phyloP scores from a whole-genome alignment of 1,140 invertebrate species.

The Spodoptera frugiperda region DNA sequence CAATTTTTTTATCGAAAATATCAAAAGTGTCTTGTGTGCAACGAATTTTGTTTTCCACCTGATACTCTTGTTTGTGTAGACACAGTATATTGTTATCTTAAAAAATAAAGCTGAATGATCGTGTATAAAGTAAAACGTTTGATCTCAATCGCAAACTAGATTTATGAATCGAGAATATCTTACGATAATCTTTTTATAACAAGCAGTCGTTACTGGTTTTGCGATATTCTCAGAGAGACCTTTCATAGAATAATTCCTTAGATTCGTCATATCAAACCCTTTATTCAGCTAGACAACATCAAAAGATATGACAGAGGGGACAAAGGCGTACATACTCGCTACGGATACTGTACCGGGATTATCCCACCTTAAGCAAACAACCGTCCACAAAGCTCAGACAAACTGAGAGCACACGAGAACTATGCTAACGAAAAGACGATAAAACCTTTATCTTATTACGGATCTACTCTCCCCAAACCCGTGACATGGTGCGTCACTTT shows the following conservation, averaged over 20 bases:
- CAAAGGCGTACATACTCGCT: slow-evolving; percentile 58
- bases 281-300: slow-evolving; percentile 60
- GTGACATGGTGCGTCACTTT: slow-evolving; percentile 46
- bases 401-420: slow-evolving; percentile 70
- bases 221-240: slow-evolving; percentile 7
- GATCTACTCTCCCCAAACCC: slow-evolving; percentile 52
- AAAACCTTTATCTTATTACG: slow-evolving; percentile 84
- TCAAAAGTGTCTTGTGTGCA: slow-evolving; percentile 54
- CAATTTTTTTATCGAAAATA: slow-evolving; percentile 68
- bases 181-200: slow-evolving; percentile 23
- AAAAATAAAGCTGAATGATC: too few relatives aligned
- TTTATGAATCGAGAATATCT: neutral
- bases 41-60: slow-evolving; percentile 54
- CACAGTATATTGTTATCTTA: too few relatives aligned
- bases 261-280: slow-evolving; percentile 42
- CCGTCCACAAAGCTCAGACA: slow-evolving; percentile 67
- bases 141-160: neutral
- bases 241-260: slow-evolving; percentile 34
- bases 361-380: slow-evolving; percentile 77
- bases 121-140: too few relatives aligned
- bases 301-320: slow-evolving; percentile 62
- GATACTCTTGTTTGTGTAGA: neutral
- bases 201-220: slow-evolving; percentile 7
- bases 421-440: slow-evolving; percentile 82
- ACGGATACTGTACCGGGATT: slow-evolving; percentile 71